Conservation (phyloP, 2,888 invertebrate species). For the Boloria euphrosyne region DNA sequence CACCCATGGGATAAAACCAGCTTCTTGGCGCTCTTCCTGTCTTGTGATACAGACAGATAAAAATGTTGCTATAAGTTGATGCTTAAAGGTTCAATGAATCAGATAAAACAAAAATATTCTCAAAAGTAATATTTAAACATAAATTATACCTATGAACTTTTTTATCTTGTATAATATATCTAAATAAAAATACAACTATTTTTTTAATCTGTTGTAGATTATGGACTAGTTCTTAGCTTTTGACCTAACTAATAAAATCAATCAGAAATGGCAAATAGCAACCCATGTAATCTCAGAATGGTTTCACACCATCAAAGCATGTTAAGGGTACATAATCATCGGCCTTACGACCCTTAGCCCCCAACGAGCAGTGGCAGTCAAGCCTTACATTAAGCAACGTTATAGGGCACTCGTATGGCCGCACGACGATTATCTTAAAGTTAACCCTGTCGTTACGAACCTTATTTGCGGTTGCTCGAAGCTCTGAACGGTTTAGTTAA, state of each 20-base stretch:
- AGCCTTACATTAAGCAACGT: conserved; percentile 69
- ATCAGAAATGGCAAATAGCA: conserved; percentile 25
- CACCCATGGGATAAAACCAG: conserved; percentile 54
- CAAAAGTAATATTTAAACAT: not conserved
- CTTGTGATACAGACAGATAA: not conserved
- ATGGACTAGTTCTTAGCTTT: not conserved
- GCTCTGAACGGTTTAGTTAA: conserved; percentile 39
- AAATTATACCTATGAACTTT: too few species aligned
- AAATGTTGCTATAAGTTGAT: not conserved
- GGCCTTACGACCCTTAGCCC: conserved; percentile 54
- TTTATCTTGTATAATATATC: too few species aligned
- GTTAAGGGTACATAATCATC: conserved; percentile 54
- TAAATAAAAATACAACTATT: too few species aligned
- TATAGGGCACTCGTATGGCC: conserved; percentile 60
- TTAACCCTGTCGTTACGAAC: conserved; percentile 73
- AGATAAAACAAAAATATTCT: not conserved
- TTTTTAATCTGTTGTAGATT: not conserved
- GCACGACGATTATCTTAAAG: conserved; percentile 72
- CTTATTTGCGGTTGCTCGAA: conserved; percentile 69
- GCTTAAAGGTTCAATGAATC: not conserved
- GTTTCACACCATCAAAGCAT: conserved; percentile 37
- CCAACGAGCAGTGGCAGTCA: conserved; percentile 55
- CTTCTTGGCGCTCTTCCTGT: not conserved
- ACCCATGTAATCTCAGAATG: conserved; percentile 34
- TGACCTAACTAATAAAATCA: conserved; percentile 14